phyloP scores from a whole-genome alignment of 2,888 invertebrate genomes.

The Drosophila melanosoma region DNA sequence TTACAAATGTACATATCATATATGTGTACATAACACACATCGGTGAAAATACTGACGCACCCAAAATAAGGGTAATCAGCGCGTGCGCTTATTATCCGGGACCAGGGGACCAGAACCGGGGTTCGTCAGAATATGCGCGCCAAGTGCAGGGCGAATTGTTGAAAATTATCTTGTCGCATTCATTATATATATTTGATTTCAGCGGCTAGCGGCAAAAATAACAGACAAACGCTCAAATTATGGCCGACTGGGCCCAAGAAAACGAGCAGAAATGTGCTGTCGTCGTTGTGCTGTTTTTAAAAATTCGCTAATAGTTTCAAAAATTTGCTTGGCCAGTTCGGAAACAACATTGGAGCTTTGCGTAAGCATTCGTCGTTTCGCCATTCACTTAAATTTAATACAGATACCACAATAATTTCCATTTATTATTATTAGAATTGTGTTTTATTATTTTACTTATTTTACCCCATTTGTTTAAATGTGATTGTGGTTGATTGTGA shows the following conservation, averaged over 20 bases:
- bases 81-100: slow-evolving; percentile 39
- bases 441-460: slow-evolving; percentile 12
- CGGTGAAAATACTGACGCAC: slow-evolving; percentile 33
- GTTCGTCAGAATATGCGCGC: slow-evolving; percentile 3
- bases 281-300: slow-evolving; percentile 51
- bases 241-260: slow-evolving; percentile 45
- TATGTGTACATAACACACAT: not conserved
- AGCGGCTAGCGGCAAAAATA: slow-evolving; percentile 63
- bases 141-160: slow-evolving; percentile 46
- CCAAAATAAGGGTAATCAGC: slow-evolving; percentile 30
- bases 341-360: slow-evolving; percentile 82
- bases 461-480: slow-evolving; percentile 25
- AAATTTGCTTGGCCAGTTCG: slow-evolving; percentile 83
- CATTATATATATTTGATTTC: slow-evolving; percentile 52
- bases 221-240: slow-evolving; percentile 68
- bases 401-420: slow-evolving; percentile 19
- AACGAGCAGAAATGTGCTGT: slow-evolving; percentile 16
- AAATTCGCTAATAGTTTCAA: slow-evolving; percentile 82
- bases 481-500: slow-evolving; percentile 37
- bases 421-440: slow-evolving; percentile 43
- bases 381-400: slow-evolving; percentile 9
- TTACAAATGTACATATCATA: slow-evolving; percentile 34
- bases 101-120: not conserved
- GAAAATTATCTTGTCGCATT: slow-evolving; percentile 68
- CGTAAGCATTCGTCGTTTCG: slow-evolving; percentile 68